Evolutionary conservation across 2,888 invertebrate genomes (phyloP), one percentile per base, ranked within the genome.

Genomic region (Dicyrtoma fusca): DNA sequence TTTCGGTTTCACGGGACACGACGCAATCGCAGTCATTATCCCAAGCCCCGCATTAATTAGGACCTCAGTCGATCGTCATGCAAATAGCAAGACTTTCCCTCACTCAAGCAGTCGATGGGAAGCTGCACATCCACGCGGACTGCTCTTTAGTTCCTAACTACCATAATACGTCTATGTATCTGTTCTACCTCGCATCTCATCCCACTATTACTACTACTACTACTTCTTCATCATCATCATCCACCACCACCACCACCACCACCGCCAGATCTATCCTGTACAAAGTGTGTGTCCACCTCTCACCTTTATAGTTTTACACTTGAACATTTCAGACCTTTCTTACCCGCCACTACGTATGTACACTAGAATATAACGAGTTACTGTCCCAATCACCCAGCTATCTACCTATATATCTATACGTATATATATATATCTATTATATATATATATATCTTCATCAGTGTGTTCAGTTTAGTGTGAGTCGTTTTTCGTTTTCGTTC

Each of bases 11-110:
- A 77, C 77, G 76, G 79, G 76, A 77, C 74, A 77, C 77, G 78
- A 79, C 79, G 79, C 79, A 79, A 79, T 77, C 79, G 78, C 79
- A 79, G 79, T 78, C 78, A 79, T 79, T 79, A 79, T 79, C 77
- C 76, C 78, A 76, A 78, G 78, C 78, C 78, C 78, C 79, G 79
- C 79, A 79, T 79, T 79, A 79, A 79, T 79, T 79, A 79, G 79
- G 76, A 79, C 77, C 77, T 76, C 73, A 79, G 79, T 78, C 79
- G 78, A 79, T 78, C 79, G 77, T 79, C 79, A 79, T 79, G 79
- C 79, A 79, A 79, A 79, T 79, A 78, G 79, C 76, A 72, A 74
- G 76, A 76, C 78, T 75, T 75, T 75, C 64, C 74, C 76, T 77
- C 73, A 73, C 76, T 76, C 74, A 76, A 77, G 74, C 78, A 79